Evolutionary conservation across 2,113 vertebrate genomes (phyloP).

Genomic region (Phyllostomus hastatus): DNA sequence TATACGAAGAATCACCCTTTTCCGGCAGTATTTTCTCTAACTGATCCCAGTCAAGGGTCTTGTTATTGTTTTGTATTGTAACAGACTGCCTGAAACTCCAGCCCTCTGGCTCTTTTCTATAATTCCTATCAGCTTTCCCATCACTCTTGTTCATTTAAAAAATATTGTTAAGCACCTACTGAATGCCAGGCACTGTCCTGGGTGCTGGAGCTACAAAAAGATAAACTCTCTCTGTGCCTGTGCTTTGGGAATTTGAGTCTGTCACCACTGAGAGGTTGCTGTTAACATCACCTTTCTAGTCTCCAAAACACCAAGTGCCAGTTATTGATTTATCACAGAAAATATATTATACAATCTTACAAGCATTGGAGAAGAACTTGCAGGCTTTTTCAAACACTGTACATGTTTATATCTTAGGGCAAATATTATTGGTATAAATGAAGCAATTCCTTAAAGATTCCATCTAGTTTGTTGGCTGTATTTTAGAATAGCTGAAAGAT

Average conservation of each 20-base stretch:
- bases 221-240: rapidly evolving
- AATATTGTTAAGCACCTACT: not conserved
- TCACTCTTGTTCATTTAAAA: not conserved
- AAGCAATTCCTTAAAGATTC: slow-evolving; percentile 1
- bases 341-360: not conserved
- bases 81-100: not conserved
- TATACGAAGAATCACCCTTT: not conserved
- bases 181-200: not conserved
- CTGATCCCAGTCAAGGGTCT: not conserved
- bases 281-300: not conserved
- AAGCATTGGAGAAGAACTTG: not conserved
- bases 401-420: not conserved
- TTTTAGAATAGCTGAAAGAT: not conserved
- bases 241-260: not conserved
- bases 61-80: not conserved
- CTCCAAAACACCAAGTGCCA: not conserved
- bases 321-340: not conserved
- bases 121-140: not conserved
- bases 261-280: not conserved
- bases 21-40: not conserved
- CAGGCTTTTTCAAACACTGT: not conserved
- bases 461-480: not conserved
- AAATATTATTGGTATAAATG: not conserved
- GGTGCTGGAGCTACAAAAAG: not conserved
- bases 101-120: not conserved